Percentiles rank a stretch among this genome's conserved stretches.
phyloP scores from a whole-genome alignment of 2,113 vertebrate species.

The Anas platyrhynchos region DNA sequence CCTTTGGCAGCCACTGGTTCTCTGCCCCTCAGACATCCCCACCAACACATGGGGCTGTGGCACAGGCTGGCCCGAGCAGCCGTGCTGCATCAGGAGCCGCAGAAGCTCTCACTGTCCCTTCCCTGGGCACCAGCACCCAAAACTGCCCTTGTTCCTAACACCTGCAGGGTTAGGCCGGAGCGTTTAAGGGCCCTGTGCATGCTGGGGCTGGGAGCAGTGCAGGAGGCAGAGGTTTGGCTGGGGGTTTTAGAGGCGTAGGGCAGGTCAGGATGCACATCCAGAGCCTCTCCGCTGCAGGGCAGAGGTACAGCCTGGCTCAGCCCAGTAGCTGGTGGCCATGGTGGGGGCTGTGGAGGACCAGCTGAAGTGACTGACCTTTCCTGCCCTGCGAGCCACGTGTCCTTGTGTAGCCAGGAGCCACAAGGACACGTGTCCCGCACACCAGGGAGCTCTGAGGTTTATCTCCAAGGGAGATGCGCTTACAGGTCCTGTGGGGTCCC shows the following conservation, averaged over 20 bases:
- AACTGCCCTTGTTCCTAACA: background rate
- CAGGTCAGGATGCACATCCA: background rate
- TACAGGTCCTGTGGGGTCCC: background rate
- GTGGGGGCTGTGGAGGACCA: background rate
- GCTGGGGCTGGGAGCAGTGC: background rate
- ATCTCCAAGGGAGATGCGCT: background rate
- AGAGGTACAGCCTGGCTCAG: background rate
- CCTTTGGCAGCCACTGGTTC: background rate
- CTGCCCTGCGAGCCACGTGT: background rate
- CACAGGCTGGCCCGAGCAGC: background rate
- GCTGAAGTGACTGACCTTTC: background rate
- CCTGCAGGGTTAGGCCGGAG: background rate
- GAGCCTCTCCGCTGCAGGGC: rapidly evolving
- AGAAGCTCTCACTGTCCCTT: background rate
- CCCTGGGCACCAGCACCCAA: rapidly evolving
- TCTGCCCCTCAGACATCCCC: background rate
- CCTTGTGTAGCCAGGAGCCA: background rate
- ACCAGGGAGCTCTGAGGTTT: background rate
- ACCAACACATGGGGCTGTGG: background rate
- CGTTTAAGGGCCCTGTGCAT: background rate
- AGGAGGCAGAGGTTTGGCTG: background rate
- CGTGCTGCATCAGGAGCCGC: background rate
- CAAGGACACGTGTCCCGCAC: rapidly evolving
- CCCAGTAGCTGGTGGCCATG: background rate
- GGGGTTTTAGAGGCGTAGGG: background rate